These are phyloP conservation scores for Macaria liturata DNA, from an alignment of 2,888 invertebrate species.

Conservation along the genomic window DNA sequence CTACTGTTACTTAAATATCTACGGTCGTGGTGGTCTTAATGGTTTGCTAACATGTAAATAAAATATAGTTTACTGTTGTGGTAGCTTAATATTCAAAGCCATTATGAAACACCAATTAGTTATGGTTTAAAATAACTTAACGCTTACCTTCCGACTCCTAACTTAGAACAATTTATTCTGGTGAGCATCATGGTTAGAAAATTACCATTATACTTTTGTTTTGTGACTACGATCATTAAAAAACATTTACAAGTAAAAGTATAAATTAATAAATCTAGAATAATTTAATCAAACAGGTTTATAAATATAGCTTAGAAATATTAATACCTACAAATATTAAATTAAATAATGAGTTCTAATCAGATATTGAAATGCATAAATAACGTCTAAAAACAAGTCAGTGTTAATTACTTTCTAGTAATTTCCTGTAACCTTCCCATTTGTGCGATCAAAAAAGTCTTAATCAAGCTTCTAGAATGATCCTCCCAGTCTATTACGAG, in stretches of 20 bases:
- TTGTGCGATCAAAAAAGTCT: slow-evolving; percentile 45
- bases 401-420: slow-evolving; percentile 34
- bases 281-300: background rate
- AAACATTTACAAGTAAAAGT: no score
- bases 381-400: slow-evolving; percentile 8
- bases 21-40: no score
- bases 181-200: background rate
- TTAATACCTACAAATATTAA: slow-evolving; percentile 8
- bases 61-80: slow-evolving; percentile 1
- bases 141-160: background rate
- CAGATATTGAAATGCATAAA: slow-evolving; percentile 1
- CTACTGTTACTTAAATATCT: slow-evolving; percentile 3
- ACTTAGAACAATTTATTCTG: background rate
- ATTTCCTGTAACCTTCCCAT: slow-evolving; percentile 48
- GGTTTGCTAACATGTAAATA: no score
- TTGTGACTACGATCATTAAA: no score
- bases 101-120: slow-evolving; percentile 25
- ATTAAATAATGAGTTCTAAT: slow-evolving; percentile 14
- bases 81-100: slow-evolving; percentile 22
- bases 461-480: slow-evolving; percentile 57
- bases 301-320: slow-evolving; percentile 16
- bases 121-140: slow-evolving; percentile 8
- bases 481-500: slow-evolving; percentile 69
- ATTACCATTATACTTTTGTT: no score
- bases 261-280: no score